Percentiles rank a stretch among this genome's conserved stretches.
phyloP scores from a whole-genome alignment of 2,797 vertebrate species.

The Knipowitschia caucasica region DNA sequence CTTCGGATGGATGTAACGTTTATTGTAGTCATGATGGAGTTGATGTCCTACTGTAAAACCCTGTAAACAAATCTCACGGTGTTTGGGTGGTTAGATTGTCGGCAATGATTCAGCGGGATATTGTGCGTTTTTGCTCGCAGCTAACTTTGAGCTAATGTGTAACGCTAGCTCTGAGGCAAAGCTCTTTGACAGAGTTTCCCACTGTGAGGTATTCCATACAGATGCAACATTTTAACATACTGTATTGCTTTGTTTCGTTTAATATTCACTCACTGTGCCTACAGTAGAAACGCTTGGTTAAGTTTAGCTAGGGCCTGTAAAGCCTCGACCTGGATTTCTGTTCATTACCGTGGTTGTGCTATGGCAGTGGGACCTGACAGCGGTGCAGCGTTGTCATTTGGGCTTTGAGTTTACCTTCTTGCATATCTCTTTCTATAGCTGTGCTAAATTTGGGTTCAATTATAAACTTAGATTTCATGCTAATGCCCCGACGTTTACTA shows the following conservation, averaged over 20 bases:
- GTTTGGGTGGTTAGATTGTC: conserved; percentile 58
- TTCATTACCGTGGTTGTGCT: conserved; percentile 45
- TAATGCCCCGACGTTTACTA: conserved; percentile 34
- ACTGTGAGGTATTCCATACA: conserved; percentile 31
- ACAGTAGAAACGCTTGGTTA: conserved; percentile 42
- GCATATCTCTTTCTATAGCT: background rate
- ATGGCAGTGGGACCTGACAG: conserved; percentile 48
- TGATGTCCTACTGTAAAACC: conserved; percentile 29
- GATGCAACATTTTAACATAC: background rate
- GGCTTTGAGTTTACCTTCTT: background rate
- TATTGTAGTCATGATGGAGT: conserved; percentile 17
- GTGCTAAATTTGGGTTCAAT: conserved; percentile 12
- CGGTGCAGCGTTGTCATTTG: conserved; percentile 19
- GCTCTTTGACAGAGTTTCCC: conserved; percentile 20
- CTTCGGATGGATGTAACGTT: conserved; percentile 21
- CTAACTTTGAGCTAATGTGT: conserved; percentile 67
- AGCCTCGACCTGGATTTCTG: conserved; percentile 74
- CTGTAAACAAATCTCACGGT: conserved; percentile 59
- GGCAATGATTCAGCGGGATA: conserved; percentile 83
- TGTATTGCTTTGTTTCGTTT: conserved; percentile 31
- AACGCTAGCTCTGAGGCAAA: conserved; percentile 37
- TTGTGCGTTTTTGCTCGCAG: conserved; percentile 66
- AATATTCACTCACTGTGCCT: conserved; percentile 13
- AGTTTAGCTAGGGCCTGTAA: conserved; percentile 64
- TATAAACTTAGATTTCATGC: background rate